These are phyloP conservation scores for Hydrozoanthus gracilis DNA, from an alignment of 92 coral and sea anemone species.

Conservation along the genomic window DNA sequence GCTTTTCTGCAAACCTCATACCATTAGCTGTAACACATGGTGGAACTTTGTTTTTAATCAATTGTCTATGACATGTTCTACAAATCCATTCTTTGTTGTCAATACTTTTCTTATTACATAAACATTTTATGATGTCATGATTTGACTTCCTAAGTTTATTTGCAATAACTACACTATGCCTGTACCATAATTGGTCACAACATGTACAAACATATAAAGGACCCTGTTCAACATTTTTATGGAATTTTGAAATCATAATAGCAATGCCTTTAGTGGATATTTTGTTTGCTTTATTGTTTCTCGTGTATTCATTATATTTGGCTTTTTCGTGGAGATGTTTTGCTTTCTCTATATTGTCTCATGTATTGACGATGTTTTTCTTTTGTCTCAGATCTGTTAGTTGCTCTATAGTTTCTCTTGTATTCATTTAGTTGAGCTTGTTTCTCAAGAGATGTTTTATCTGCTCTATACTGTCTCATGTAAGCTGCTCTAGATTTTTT, in stretches of 20 bases:
- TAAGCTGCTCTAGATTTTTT: conserved; percentile 14
- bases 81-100: conserved; percentile 46
- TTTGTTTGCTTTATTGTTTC: neutral
- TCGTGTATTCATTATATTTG: conserved; percentile 18
- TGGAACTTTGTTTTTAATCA: neutral
- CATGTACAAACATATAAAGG: conserved; percentile 10
- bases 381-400: conserved; percentile 37
- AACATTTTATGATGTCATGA: neutral
- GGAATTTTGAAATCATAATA: no score
- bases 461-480: conserved; percentile 24
- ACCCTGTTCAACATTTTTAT: neutral
- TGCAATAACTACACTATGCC: conserved; percentile 1
- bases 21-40: neutral
- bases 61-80: conserved; percentile 31
- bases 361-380: conserved; percentile 31
- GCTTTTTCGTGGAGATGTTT: conserved; percentile 1
- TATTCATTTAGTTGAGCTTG: conserved; percentile 33
- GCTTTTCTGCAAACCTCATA: neutral
- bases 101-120: conserved; percentile 4
- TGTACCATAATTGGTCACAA: neutral
- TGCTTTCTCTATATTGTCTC: conserved; percentile 26
- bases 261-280: neutral
- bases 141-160: neutral
- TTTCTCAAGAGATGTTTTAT: conserved; percentile 28
- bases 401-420: conserved; percentile 35